Conservation (phyloP, 2,888 invertebrate species). For the Macrostomum cliftonense region DNA sequence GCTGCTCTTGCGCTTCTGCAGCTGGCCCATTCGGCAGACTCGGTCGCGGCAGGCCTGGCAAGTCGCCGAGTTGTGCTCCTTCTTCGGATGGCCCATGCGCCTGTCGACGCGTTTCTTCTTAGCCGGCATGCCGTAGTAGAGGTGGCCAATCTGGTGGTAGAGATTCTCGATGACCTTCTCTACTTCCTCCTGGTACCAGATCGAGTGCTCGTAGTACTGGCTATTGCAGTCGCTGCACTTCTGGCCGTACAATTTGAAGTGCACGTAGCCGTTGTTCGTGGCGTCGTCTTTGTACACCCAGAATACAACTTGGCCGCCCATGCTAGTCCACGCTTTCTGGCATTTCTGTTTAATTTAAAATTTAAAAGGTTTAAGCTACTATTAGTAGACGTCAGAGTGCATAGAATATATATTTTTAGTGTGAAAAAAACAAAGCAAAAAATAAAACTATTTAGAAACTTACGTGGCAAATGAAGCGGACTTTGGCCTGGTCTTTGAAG, state of each 20-base stretch:
- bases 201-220: constrained; percentile 36
- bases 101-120: no score
- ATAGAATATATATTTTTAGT: no score
- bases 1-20: no score
- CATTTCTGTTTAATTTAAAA: constrained; percentile 35
- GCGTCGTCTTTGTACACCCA: constrained; percentile 34
- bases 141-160: no score
- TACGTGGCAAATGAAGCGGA: constrained; percentile 37
- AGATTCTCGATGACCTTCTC: constrained; percentile 27
- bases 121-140: no score
- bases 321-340: constrained; percentile 41
- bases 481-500: constrained; percentile 38
- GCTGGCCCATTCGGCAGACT: no score
- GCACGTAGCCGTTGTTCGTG: constrained; percentile 28
- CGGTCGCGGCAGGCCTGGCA: no score
- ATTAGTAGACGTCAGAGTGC: no score
- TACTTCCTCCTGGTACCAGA: constrained; percentile 42
- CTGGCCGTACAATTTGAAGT: constrained; percentile 39
- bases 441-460: constrained; percentile 8
- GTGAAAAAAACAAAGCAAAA: no score
- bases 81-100: no score
- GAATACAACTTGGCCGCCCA: constrained; percentile 40
- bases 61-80: no score
- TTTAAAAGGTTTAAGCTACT: background rate
- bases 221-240: constrained; percentile 38